These are phyloP conservation scores for Helobdella robusta DNA, from an alignment of 2,888 invertebrate species.

Conservation along the genomic window DNA sequence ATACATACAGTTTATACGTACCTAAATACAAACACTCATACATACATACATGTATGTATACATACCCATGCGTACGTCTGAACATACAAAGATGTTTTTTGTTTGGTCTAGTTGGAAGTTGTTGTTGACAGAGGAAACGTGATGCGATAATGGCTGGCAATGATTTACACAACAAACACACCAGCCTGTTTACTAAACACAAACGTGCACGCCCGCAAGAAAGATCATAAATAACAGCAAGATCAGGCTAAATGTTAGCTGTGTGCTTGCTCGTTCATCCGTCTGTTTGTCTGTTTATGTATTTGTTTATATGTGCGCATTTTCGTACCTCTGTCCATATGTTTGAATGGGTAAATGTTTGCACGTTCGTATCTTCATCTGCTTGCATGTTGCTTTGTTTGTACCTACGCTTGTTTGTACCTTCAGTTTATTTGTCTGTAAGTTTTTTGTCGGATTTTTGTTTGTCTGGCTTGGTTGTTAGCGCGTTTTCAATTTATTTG, in stretches of 20 bases:
- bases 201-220: slow-evolving; percentile 8
- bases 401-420: too few relatives aligned
- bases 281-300: neutral
- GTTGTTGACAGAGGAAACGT: slow-evolving; percentile 19
- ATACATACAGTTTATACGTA: neutral
- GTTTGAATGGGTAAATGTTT: neutral
- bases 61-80: too few relatives aligned
- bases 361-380: neutral
- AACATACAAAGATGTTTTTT: too few relatives aligned
- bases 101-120: too few relatives aligned
- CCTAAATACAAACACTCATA: neutral
- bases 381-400: too few relatives aligned
- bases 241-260: neutral
- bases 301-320: neutral
- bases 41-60: too few relatives aligned
- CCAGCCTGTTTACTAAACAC: slow-evolving; percentile 18
- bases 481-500: too few relatives aligned
- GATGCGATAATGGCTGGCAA: slow-evolving; percentile 14
- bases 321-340: neutral
- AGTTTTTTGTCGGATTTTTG: too few relatives aligned
- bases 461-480: too few relatives aligned
- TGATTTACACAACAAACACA: slow-evolving; percentile 16
- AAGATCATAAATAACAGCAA: slow-evolving; percentile 21
- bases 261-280: neutral
- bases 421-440: too few relatives aligned